Percentiles rank a stretch among this genome's conserved stretches.
Conservation (phyloP, 2,113 vertebrate species). For the Laticauda colubrina region DNA sequence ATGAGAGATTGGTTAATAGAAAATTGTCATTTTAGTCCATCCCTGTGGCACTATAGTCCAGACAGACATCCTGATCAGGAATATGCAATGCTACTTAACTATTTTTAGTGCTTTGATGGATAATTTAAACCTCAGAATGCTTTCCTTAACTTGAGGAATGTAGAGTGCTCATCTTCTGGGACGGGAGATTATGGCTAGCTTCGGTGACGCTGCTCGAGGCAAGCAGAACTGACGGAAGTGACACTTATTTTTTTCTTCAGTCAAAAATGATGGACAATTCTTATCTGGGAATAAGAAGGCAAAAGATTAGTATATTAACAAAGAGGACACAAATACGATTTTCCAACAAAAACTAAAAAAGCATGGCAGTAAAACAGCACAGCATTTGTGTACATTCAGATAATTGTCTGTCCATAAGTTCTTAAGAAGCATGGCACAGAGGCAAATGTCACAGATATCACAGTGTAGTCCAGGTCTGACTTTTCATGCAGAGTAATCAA, state of each 20-base stretch:
- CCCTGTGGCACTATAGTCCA: background rate
- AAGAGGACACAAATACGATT: background rate
- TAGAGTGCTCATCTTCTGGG: background rate
- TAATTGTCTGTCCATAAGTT: background rate
- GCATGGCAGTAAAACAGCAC: background rate
- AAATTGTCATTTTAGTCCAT: background rate
- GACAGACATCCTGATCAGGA: background rate
- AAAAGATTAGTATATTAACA: background rate
- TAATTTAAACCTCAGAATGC: background rate
- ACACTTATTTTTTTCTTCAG: background rate
- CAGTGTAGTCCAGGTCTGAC: background rate
- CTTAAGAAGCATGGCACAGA: background rate
- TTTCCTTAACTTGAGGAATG: background rate
- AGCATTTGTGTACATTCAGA: background rate
- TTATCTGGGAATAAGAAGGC: background rate
- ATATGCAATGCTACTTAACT: background rate
- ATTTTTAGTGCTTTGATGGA: background rate
- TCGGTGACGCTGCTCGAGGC: background rate
- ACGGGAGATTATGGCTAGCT: background rate
- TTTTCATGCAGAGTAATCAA: background rate
- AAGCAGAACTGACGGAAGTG: background rate
- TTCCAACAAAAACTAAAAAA: background rate
- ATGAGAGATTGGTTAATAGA: constrained; percentile 6
- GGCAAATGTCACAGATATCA: background rate
- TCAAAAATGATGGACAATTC: background rate